Percentiles rank a stretch among this genome's conserved stretches.
Evolutionary conservation across 2,113 vertebrate species (phyloP).

Genomic region (Potamarius usumacintae): DNA sequence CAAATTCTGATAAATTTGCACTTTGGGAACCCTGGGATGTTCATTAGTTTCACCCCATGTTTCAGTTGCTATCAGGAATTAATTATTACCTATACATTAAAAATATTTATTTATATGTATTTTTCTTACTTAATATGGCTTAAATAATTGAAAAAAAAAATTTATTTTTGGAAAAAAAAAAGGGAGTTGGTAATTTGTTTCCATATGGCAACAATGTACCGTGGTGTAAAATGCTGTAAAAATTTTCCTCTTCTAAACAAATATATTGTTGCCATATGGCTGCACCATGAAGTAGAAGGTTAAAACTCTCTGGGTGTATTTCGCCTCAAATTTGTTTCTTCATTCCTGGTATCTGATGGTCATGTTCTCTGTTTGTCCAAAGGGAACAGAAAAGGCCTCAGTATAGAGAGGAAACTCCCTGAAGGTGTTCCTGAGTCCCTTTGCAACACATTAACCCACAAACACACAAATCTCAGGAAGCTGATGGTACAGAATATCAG

Average conservation of each 20-base stretch:
- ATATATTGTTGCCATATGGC: no score
- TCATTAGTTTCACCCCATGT: not conserved
- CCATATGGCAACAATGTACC: no score
- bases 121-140: no score
- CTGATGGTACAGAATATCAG: constrained; percentile 24
- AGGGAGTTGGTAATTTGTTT: no score
- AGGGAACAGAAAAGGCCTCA: constrained; percentile 9
- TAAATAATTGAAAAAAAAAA: no score
- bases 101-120: no score
- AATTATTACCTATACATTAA: no score
- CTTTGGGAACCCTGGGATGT: not conserved
- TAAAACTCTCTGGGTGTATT: not conserved
- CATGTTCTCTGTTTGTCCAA: constrained; percentile 7
- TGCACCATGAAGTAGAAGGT: no score
- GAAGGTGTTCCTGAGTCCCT: constrained; percentile 23
- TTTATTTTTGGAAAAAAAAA: no score
- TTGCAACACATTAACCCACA: constrained; percentile 8
- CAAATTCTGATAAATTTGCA: not conserved
- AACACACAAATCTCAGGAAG: constrained; percentile 34
- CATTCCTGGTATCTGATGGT: not conserved
- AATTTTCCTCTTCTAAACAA: no score
- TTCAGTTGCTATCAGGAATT: not conserved
- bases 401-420: constrained; percentile 29
- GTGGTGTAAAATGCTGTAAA: no score
- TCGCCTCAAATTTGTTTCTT: not conserved